phyloP scores from a whole-genome alignment of 2,113 vertebrate genomes.

The Lonchura striata region DNA sequence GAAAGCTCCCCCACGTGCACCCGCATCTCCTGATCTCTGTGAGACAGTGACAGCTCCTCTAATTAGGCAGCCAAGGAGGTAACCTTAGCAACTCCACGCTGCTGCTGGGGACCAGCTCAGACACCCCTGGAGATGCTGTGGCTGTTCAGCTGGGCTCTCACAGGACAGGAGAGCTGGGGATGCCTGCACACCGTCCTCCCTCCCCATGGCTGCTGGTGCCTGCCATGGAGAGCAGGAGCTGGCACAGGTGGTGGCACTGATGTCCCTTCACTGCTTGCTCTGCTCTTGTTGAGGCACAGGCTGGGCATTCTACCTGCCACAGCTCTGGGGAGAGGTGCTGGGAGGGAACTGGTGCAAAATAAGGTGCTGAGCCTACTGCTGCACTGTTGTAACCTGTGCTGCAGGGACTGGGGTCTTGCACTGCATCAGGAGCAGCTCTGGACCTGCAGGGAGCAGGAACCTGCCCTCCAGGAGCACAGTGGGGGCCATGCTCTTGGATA shows the following conservation, averaged over 20 bases:
- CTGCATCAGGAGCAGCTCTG: not conserved
- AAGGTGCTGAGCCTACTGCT: not conserved
- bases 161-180: not conserved
- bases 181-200: rapidly evolving
- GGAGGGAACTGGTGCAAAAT: not conserved
- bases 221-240: not conserved
- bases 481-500: not conserved
- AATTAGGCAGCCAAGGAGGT: conserved; percentile 62
- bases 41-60: conserved; percentile 56
- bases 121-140: not conserved
- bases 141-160: not conserved
- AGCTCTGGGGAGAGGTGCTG: not conserved
- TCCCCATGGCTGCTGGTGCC: not conserved
- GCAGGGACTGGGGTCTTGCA: not conserved
- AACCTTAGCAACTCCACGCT: conserved; percentile 72
- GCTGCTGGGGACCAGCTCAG: conserved; percentile 13
- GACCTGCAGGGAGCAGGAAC: not conserved
- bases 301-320: not conserved
- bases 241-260: rapidly evolving
- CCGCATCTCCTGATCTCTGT: not conserved
- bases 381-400: not conserved
- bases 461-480: not conserved
- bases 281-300: not conserved
- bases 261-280: rapidly evolving
- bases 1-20: not conserved